Base-by-base conservation (phyloP, 2,113 vertebrate species). In the Oenanthe melanoleuca region DNA sequence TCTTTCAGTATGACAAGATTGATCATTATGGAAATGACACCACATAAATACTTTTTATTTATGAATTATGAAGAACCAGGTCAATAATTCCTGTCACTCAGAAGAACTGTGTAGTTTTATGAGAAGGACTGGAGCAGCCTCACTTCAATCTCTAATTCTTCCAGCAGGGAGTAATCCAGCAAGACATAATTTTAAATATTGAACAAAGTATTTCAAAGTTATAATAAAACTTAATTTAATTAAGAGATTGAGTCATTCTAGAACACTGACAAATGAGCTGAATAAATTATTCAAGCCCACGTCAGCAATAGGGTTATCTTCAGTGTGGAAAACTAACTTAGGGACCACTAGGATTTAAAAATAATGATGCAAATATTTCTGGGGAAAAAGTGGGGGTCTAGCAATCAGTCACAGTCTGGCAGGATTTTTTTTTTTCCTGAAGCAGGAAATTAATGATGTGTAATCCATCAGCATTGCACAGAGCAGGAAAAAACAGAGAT, bases 111-210 rank as follows among this genome's bases (percentile, higher is more conserved):
- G 70, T 6, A 61, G 65, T 72, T 38, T 65, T 55, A 63, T 23
- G 34, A 74, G 73, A 71, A 61, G 73, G 42, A 38, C 69, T 38
- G 49, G 56, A 95, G 70, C 50, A 82, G 23, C 37, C 78, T 82
- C 77, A 33, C 37, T 69, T 66, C 47, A 73, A 82, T 63, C 49
- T 82, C 38, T 53, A 17, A 63, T 70, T 85, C 71, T 73, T 92
- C 66, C 59, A 89, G 70, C 53, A 64, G 61, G 63, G 81, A 92
- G 29, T 75, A 89, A 93, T 81, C 56, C 34, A 86, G 80, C 65
- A 85, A 93, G 78, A 94, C 28, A 49, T 52, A 33, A 94, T 82
- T 94, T 95, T 50, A 96, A 96, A 95, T 91, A 82, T 29, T 92
- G 92, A 93, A 91, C 49, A 61, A 92, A 90, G 74, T 81, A 60